Conservation (phyloP, 2,888 invertebrate species). For the Anthoptus insignis region DNA sequence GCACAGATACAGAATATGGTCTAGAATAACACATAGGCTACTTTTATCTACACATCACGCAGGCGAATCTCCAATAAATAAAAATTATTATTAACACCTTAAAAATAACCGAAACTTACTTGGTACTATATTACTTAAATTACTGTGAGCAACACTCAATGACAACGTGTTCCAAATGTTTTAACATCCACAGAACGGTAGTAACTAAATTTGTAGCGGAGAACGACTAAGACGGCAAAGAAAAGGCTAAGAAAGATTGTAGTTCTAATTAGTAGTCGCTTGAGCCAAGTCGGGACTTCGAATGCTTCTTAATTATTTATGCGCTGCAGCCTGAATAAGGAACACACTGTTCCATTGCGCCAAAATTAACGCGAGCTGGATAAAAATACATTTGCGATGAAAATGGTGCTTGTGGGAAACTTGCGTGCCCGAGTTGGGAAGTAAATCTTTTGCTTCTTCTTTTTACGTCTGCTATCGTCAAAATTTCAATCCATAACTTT, state of each 20-base stretch:
- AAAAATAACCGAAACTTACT: no score
- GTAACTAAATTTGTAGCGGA: slow-evolving; percentile 26
- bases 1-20: no score
- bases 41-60: no score
- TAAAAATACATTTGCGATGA: slow-evolving; percentile 27
- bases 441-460: no score
- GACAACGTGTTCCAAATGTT: slow-evolving; percentile 3
- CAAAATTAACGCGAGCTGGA: slow-evolving; percentile 62
- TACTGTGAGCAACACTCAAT: background rate
- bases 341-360: slow-evolving; percentile 69
- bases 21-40: no score
- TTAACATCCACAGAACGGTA: slow-evolving; percentile 27
- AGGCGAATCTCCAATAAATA: no score
- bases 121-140: background rate
- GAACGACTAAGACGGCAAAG: slow-evolving; percentile 30
- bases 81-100: no score
- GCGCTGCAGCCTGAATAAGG: slow-evolving; percentile 76
- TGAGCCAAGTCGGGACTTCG: slow-evolving; percentile 62
- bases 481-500: no score
- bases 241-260: slow-evolving; percentile 55
- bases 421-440: background rate
- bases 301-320: slow-evolving; percentile 81
- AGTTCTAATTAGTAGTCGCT: slow-evolving; percentile 71
- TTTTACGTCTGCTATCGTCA: no score
- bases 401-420: background rate